Evolutionary conservation across 1,140 invertebrate genomes (phyloP), one percentile per base, ranked within the genome.

Genomic region (Vanessa tameamea): DNA sequence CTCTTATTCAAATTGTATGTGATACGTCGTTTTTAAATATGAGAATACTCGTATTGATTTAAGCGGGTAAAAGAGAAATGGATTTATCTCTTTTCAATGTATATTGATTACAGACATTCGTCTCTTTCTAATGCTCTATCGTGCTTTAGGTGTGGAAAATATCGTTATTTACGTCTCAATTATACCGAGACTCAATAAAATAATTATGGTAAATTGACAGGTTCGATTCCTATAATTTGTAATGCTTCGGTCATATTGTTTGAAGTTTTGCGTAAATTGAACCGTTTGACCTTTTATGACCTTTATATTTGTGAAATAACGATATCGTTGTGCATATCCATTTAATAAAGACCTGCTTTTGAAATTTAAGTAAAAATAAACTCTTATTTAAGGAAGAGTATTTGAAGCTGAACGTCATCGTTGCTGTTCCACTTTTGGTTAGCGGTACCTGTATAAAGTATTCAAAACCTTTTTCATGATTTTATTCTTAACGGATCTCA

Each of bases 11-110:
- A 7, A 47, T 47, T 20, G 9, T 26, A 47, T 31, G 12, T 53
- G 47, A 66, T 82, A 73, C 13, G 64, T 64, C 75, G 15, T 57
- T 75, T 76, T 43, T 23, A 11, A 13, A 51, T 31, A 72, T 53
- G 75, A 70, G 71, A 63, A 57, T 73, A 67, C 48, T 69, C 61
- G 69, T 84, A 76, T 80, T 78, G 79, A 87, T 87, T 84, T 83
- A 82, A 86, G 80, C 75, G 82, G 83, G 87, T 84, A 82, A 74
- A 47, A 74, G 77, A 78, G 78, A 87, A 86, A 84, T 86, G 76
- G 72, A 82, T 82, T 84, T 85, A 84, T 87, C 87, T 84, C 87
- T 82, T 79, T 88, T 74, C 64, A 78, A 81, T 82, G 64, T 78
- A 78, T 78, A 72, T 65, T 66, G 68, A 75, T 80, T 80, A 75